Evolutionary conservation across 2,888 invertebrate genomes (phyloP).

Genomic region (Petrolisthes cinctipes): DNA sequence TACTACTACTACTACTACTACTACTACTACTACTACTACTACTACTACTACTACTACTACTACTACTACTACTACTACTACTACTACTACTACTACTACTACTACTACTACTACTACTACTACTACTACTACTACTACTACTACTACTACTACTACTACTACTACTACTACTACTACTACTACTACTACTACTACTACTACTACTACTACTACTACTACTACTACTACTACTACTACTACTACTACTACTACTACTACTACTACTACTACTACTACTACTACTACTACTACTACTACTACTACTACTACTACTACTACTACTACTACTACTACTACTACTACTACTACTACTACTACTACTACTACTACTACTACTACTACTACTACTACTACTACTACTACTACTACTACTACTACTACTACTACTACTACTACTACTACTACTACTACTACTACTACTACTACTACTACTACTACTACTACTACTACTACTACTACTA

Average conservation of each 20-base stretch:
- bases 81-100: slow-evolving; percentile 21
- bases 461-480: slow-evolving; percentile 8
- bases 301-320: slow-evolving; percentile 20
- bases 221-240: slow-evolving; percentile 22
- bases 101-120: slow-evolving; percentile 20
- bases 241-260: slow-evolving; percentile 13
- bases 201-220: slow-evolving; percentile 22
- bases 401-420: slow-evolving; percentile 15
- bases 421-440: background rate
- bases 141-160: slow-evolving; percentile 19
- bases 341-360: slow-evolving; percentile 17
- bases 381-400: slow-evolving; percentile 20
- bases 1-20: no score
- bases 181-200: slow-evolving; percentile 27
- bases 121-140: slow-evolving; percentile 23
- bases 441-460: slow-evolving; percentile 1
- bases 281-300: slow-evolving; percentile 22
- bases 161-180: slow-evolving; percentile 24
- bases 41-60: background rate
- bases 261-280: slow-evolving; percentile 13
- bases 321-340: slow-evolving; percentile 18
- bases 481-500: slow-evolving; percentile 9
- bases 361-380: slow-evolving; percentile 20
- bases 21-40: no score
- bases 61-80: slow-evolving; percentile 25